phyloP scores from a whole-genome alignment of 2,888 invertebrate species.

The Nephrotoma guestfalica region DNA sequence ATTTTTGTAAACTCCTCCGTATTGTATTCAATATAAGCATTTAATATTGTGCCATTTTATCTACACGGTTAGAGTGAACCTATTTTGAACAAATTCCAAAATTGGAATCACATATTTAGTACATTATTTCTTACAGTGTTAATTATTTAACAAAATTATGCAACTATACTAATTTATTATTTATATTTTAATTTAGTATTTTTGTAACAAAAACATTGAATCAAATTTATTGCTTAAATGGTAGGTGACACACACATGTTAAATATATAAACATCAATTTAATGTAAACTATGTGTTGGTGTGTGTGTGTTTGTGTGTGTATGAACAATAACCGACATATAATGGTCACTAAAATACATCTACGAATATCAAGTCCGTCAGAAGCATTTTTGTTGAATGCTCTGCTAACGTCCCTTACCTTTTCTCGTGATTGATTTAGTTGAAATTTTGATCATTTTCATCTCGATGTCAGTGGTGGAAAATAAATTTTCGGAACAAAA shows the following conservation, averaged over 20 bases:
- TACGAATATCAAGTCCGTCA: not conserved
- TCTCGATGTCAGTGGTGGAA: not conserved
- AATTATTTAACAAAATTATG: not conserved
- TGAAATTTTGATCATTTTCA: not conserved
- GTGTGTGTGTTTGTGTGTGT: not conserved
- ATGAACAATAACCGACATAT: not conserved
- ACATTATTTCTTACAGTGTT: not conserved
- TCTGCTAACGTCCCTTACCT: not conserved
- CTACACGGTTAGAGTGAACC: not conserved
- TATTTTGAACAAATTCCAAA: not conserved
- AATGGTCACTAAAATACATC: not conserved
- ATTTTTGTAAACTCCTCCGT: too few species aligned
- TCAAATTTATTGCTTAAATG: not conserved
- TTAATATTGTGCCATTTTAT: not conserved
- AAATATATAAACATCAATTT: not conserved
- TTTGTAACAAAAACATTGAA: not conserved
- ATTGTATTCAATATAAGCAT: not conserved
- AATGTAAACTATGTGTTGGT: not conserved
- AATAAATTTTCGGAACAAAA: not conserved
- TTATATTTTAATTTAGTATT: not conserved
- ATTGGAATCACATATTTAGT: not conserved
- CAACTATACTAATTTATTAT: not conserved
- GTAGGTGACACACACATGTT: not conserved
- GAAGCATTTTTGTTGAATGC: not conserved
- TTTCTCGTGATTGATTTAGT: not conserved